phyloP scores from a whole-genome alignment of 2,113 vertebrate genomes.

The Danio rerio region DNA sequence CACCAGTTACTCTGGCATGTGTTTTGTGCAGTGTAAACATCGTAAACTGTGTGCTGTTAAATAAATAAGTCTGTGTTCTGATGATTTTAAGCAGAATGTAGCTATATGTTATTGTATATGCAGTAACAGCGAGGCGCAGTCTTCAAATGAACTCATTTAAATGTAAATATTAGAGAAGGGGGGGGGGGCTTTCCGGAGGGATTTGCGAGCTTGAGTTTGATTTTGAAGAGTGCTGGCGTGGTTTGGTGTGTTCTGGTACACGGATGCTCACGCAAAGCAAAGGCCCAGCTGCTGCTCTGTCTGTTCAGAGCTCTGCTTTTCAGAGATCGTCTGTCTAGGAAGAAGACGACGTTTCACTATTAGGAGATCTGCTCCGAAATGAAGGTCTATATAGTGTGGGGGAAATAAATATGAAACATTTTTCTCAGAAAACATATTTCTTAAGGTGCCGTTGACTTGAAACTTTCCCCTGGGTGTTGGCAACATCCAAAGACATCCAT shows the following conservation, averaged over 20 bases:
- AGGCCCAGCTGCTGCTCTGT: constrained; percentile 2
- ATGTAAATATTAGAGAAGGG: constrained; percentile 27
- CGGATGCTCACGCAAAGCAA: constrained; percentile 8
- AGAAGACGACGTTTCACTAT: neutral
- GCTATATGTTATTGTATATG: too few species aligned
- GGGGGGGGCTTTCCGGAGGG: neutral
- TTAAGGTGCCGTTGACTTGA: too few species aligned
- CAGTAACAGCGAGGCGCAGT: neutral
- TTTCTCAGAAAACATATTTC: too few species aligned
- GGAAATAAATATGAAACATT: too few species aligned
- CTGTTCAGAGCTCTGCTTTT: constrained; percentile 6
- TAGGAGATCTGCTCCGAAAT: neutral
- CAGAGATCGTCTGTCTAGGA: constrained; percentile 7
- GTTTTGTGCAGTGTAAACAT: too few species aligned
- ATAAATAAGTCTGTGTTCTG: too few species aligned
- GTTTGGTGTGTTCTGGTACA: neutral
- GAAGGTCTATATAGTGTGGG: neutral
- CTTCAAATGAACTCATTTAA: neutral
- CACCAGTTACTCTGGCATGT: too few species aligned
- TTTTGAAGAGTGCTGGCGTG: neutral
- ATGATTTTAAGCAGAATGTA: too few species aligned
- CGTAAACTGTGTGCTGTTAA: too few species aligned
- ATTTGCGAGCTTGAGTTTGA: constrained; percentile 15
- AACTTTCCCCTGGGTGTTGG: too few species aligned
- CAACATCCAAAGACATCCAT: too few species aligned